Percentiles rank a stretch among this genome's conserved stretches.
Conservation (phyloP, 2,888 invertebrate species). For the Dicycla oo region DNA sequence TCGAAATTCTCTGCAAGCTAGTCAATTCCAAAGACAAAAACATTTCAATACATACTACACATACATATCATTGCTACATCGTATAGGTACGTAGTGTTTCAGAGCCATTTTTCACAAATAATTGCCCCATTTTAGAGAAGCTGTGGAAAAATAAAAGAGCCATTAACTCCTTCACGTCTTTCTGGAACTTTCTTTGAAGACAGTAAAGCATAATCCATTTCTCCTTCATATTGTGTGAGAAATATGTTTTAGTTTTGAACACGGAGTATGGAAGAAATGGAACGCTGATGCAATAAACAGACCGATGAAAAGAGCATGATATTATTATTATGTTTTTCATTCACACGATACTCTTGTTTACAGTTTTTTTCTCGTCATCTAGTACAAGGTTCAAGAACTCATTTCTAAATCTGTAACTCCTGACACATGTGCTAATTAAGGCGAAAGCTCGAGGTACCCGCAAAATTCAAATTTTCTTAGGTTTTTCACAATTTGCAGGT, state of each 20-base stretch:
- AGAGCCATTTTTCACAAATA: slow-evolving; percentile 41
- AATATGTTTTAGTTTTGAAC: slow-evolving; percentile 38
- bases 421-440: too few species aligned
- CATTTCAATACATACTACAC: neutral
- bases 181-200: slow-evolving; percentile 43
- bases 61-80: slow-evolving; percentile 9
- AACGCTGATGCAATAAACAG: neutral
- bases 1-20: neutral
- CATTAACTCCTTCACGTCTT: slow-evolving; percentile 46
- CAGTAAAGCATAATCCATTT: slow-evolving; percentile 45
- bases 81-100: slow-evolving; percentile 2
- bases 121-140: slow-evolving; percentile 38
- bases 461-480: too few species aligned
- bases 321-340: neutral
- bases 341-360: neutral
- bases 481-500: too few species aligned
- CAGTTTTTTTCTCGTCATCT: neutral
- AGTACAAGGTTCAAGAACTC: neutral
- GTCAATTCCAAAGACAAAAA: neutral
- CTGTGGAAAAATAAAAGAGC: slow-evolving; percentile 42
- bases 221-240: slow-evolving; percentile 38
- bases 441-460: too few species aligned
- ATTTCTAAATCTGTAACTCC: neutral
- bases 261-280: slow-evolving; percentile 25
- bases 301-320: neutral